These are phyloP conservation scores for Macropodus opercularis DNA, from an alignment of 2,797 vertebrate species.

Conservation along the genomic window DNA sequence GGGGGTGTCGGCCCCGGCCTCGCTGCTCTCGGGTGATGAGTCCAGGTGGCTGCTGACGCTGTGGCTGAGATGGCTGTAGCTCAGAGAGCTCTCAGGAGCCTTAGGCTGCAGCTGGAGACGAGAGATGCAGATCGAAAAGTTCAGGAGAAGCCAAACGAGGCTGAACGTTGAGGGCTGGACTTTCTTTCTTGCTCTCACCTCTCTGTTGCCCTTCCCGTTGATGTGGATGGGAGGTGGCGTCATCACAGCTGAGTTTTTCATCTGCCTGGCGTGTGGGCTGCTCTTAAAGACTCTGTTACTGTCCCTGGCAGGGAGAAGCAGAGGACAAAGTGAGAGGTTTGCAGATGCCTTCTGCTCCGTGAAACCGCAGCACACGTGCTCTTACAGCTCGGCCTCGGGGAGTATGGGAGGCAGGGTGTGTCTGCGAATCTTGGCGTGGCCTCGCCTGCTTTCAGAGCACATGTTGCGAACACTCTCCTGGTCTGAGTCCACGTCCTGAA, in stretches of 20 bases:
- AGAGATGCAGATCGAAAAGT: neutral
- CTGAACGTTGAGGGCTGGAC: too few relatives aligned
- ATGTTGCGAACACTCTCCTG: slow-evolving; percentile 82
- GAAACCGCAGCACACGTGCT: neutral
- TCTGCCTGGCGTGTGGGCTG: slow-evolving; percentile 80
- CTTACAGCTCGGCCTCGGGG: slow-evolving; percentile 73
- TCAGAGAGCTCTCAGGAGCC: slow-evolving; percentile 74
- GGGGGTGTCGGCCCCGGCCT: slow-evolving; percentile 79
- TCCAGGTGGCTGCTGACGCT: slow-evolving; percentile 83
- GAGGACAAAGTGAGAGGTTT: neutral
- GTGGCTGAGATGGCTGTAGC: slow-evolving; percentile 82
- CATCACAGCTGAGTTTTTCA: slow-evolving; percentile 81
- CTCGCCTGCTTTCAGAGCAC: slow-evolving; percentile 72
- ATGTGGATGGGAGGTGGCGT: slow-evolving; percentile 87
- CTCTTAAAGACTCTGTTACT: slow-evolving; percentile 84
- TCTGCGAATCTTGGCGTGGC: slow-evolving; percentile 68
- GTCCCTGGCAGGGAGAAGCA: slow-evolving; percentile 36
- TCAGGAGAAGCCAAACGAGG: too few relatives aligned
- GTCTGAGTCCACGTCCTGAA: slow-evolving; percentile 85
- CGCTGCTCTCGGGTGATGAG: slow-evolving; percentile 87
- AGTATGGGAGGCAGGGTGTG: slow-evolving; percentile 85
- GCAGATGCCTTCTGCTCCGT: too few relatives aligned
- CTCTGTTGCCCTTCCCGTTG: slow-evolving; percentile 81
- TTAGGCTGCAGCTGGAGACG: slow-evolving; percentile 75
- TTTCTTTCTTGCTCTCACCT: slow-evolving; percentile 85